Evolutionary conservation across 2,888 invertebrate genomes (phyloP), one percentile per base, ranked within the genome.

Genomic region (Empis stercorea): DNA sequence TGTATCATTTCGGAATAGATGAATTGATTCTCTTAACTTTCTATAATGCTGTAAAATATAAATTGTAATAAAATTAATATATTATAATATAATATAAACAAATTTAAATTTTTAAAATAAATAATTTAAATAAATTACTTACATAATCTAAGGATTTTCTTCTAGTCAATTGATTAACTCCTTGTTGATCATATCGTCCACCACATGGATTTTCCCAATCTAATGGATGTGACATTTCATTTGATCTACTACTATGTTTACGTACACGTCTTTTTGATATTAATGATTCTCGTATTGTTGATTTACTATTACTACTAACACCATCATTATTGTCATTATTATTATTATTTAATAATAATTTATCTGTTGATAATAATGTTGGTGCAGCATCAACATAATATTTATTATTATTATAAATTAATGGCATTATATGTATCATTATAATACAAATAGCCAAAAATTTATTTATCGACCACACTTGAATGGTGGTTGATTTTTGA

Each of bases 161-260:
- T 23, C 23, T 14, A 10, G n/a, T 14, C 10, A n/a, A n/a, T 34
- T 10, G 34, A n/a, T n/a, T 34, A 13, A n/a, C 4, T 7, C n/a
- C 2, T 34, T 20, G 27, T 34, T 20, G 27, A 4, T 23, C 20
- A 40, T 14, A 40, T 23, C 20, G 45, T 7, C 61, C 63, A 10
- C 57, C 58, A 46, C 66, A 66, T 16, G 66, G 61, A 59, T 66
- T 64, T 51, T 59, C 58, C 67, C 67, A 66, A 20, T 59, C 61
- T 3, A 59, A 49, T 50, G 34, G 46, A 15, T 48, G 42, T 54
- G 56, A 47, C 50, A 11, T 20, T 17, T 38, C 5, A 17, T 4
- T 40, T 11, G 27, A 40, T 40, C 27, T 27, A 40, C 27, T 27
- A 40, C 34, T n/a, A n/a, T n/a, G n/a, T 34, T 13, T 37, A 16